Conservation (phyloP, 2,888 invertebrate genomes). For the Aleiodes alternator region DNA sequence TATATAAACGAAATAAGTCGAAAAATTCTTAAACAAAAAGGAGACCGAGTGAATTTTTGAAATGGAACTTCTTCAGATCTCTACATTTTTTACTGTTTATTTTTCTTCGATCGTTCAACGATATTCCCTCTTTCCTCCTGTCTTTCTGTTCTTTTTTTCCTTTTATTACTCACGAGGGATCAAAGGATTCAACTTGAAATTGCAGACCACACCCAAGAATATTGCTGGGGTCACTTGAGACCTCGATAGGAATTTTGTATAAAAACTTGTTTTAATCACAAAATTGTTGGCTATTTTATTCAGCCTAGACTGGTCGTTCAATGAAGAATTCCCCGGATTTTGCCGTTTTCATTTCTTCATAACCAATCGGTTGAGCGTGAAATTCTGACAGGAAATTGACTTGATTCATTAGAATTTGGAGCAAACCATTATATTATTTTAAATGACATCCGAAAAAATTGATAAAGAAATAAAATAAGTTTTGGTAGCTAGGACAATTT, state of each 20-base stretch:
- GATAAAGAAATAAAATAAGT: too few relatives aligned
- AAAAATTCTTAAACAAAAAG: slow-evolving; percentile 58
- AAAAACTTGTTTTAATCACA: slow-evolving; percentile 17
- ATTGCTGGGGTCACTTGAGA: slow-evolving; percentile 45
- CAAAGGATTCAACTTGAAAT: slow-evolving; percentile 50
- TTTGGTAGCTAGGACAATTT: too few relatives aligned
- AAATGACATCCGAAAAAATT: too few relatives aligned
- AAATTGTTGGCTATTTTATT: slow-evolving; percentile 2
- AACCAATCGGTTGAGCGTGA: too few relatives aligned
- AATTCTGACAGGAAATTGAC: too few relatives aligned
- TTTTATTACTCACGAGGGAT: slow-evolving; percentile 42
- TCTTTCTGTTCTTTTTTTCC: slow-evolving; percentile 5
- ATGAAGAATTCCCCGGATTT: too few relatives aligned
- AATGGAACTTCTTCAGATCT: slow-evolving; percentile 5
- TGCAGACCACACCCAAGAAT: slow-evolving; percentile 48
- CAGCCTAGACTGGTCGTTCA: neutral
- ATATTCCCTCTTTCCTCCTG: slow-evolving; percentile 1
- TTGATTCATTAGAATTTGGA: too few relatives aligned
- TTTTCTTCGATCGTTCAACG: slow-evolving; percentile 18
- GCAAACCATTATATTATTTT: too few relatives aligned
- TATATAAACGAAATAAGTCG: slow-evolving; percentile 65
- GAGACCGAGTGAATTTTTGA: slow-evolving; percentile 41
- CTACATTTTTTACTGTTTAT: slow-evolving; percentile 35
- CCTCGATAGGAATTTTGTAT: slow-evolving; percentile 36
- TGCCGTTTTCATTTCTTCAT: too few relatives aligned